Evolutionary conservation across 2,113 vertebrate genomes (phyloP).

Genomic region (Phodopus roborovskii): DNA sequence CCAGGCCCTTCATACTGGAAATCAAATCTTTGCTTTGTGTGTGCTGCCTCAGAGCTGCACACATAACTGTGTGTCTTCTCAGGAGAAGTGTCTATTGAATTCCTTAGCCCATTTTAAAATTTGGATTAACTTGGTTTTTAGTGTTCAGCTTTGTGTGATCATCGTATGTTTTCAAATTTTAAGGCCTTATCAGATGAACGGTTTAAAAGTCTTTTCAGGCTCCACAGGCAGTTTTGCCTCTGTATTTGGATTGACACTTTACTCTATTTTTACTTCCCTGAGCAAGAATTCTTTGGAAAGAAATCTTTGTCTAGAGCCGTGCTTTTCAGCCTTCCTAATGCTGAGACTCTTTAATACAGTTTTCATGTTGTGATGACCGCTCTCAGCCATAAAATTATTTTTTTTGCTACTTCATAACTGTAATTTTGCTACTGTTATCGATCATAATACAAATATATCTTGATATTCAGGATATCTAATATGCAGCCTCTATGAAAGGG

Average conservation of each 20-base stretch:
- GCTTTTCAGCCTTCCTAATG: not conserved
- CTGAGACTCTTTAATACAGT: not conserved
- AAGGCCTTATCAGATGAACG: not conserved
- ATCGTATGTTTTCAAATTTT: not conserved
- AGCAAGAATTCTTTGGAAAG: not conserved
- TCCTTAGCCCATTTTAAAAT: not conserved
- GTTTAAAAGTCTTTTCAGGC: not conserved
- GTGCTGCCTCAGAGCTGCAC: too few relatives aligned
- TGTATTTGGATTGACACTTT: not conserved
- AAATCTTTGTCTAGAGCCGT: not conserved
- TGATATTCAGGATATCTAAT: not conserved
- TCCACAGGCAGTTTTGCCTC: not conserved
- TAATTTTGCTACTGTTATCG: not conserved
- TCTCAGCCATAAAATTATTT: not conserved
- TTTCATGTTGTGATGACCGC: not conserved
- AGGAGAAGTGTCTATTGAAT: not conserved
- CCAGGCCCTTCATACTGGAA: not conserved
- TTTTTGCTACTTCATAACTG: not conserved
- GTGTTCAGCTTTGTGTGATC: not conserved
- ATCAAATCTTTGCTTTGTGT: not conserved
- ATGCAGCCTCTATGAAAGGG: not conserved
- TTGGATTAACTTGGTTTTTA: not conserved
- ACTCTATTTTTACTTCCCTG: not conserved
- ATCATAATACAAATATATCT: not conserved
- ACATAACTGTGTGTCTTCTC: not conserved